Conservation (phyloP, 2,113 vertebrate species). For the Labeo rohita region DNA sequence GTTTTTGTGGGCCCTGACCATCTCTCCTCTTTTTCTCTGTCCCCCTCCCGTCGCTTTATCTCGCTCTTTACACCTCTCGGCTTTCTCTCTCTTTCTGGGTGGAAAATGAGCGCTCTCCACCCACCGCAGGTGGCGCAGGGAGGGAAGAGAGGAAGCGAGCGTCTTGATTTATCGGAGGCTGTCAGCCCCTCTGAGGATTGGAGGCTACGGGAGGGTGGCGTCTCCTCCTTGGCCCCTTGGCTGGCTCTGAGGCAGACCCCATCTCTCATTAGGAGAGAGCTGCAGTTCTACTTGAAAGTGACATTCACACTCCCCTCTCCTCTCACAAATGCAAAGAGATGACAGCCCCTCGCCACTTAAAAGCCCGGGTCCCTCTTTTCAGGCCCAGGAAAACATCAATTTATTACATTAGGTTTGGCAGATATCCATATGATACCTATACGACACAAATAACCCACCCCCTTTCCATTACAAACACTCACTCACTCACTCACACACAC, state of each 20-base stretch:
- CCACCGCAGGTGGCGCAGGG: slow-evolving; percentile 79
- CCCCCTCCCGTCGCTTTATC: neutral
- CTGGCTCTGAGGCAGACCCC: slow-evolving; percentile 81
- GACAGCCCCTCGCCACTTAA: slow-evolving; percentile 72
- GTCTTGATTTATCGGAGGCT: slow-evolving; percentile 89
- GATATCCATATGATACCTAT: slow-evolving; percentile 66
- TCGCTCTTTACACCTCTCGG: slow-evolving; percentile 53
- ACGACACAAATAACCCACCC: slow-evolving; percentile 57
- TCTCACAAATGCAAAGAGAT: slow-evolving; percentile 73
- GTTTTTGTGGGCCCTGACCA: neutral
- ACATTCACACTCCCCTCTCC: slow-evolving; percentile 79
- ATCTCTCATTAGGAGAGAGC: slow-evolving; percentile 83
- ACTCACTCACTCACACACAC: slow-evolving; percentile 42
- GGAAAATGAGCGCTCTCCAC: slow-evolving; percentile 85
- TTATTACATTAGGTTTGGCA: slow-evolving; percentile 68
- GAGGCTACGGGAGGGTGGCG: slow-evolving; percentile 72
- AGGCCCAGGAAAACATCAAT: slow-evolving; percentile 67
- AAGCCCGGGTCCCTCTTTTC: slow-evolving; percentile 72
- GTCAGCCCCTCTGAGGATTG: slow-evolving; percentile 84
- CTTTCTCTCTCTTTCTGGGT: slow-evolving; percentile 74
- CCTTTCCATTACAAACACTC: slow-evolving; percentile 44
- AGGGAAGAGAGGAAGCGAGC: slow-evolving; percentile 75
- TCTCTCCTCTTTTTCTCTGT: neutral
- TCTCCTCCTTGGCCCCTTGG: slow-evolving; percentile 83
- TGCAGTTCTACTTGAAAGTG: slow-evolving; percentile 84